Evolutionary conservation across 2,113 vertebrate species (phyloP).

Genomic region (Euleptes europaea): DNA sequence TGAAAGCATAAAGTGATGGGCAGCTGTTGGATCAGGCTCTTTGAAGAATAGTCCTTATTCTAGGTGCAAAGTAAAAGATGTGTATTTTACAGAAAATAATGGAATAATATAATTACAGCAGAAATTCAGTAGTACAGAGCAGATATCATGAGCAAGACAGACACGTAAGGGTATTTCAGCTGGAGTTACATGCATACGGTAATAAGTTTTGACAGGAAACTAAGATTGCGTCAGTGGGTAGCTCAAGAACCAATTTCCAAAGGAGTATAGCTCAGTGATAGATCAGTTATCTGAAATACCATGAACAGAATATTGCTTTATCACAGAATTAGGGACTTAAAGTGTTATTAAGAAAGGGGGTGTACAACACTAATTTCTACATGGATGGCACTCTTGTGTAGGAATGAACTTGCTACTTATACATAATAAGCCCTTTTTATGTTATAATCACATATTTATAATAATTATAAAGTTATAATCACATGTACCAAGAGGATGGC

Average conservation of each 20-base stretch:
- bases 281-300: background rate
- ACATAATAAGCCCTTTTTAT: background rate
- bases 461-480: no score
- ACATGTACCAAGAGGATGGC: no score
- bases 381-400: background rate
- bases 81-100: background rate
- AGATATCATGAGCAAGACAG: background rate
- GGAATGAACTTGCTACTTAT: background rate
- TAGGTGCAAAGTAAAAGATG: background rate
- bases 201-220: background rate
- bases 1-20: background rate
- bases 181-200: background rate
- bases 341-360: background rate
- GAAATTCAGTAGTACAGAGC: background rate
- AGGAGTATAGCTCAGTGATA: background rate
- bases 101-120: background rate
- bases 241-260: background rate
- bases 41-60: background rate
- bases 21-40: background rate
- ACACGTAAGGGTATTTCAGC: background rate
- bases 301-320: background rate
- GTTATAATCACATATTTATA: background rate
- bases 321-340: background rate
- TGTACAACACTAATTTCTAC: background rate
- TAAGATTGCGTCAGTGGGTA: background rate